Conservation (phyloP, 2,797 vertebrate species). For the Myiotriccus ornatus region DNA sequence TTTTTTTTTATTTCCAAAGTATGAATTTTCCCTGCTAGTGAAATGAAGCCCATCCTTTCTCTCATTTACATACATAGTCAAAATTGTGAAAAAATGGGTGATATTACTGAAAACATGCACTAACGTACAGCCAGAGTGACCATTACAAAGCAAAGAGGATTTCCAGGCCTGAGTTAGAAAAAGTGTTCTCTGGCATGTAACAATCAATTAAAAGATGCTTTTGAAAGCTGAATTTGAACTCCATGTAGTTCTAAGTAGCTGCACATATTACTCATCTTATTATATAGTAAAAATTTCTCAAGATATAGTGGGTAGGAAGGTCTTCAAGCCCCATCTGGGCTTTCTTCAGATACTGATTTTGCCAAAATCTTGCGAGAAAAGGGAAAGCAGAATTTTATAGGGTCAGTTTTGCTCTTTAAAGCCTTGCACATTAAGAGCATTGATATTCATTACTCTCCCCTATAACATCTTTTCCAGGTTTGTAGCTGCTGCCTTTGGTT, state of each 20-base stretch:
- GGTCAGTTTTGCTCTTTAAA: neutral
- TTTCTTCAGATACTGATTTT: neutral
- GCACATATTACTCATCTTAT: neutral
- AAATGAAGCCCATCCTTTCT: conserved; percentile 5
- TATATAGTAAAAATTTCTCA: neutral
- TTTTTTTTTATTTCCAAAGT: neutral
- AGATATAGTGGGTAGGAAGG: neutral
- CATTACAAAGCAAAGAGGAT: neutral
- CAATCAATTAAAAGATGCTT: neutral
- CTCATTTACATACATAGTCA: neutral
- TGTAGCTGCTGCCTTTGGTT: neutral
- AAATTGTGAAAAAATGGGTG: neutral
- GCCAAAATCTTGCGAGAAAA: neutral
- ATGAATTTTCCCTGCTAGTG: neutral
- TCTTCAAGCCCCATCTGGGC: neutral
- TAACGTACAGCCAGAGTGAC: neutral
- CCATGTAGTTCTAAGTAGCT: neutral
- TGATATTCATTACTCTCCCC: neutral
- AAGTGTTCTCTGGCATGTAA: neutral
- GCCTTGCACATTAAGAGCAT: neutral
- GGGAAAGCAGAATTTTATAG: neutral
- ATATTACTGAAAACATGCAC: neutral
- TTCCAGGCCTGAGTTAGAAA: neutral
- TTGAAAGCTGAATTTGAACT: neutral
- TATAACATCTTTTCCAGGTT: neutral